Evolutionary conservation across 2,113 vertebrate species (phyloP).

Genomic region (Chauna torquata): DNA sequence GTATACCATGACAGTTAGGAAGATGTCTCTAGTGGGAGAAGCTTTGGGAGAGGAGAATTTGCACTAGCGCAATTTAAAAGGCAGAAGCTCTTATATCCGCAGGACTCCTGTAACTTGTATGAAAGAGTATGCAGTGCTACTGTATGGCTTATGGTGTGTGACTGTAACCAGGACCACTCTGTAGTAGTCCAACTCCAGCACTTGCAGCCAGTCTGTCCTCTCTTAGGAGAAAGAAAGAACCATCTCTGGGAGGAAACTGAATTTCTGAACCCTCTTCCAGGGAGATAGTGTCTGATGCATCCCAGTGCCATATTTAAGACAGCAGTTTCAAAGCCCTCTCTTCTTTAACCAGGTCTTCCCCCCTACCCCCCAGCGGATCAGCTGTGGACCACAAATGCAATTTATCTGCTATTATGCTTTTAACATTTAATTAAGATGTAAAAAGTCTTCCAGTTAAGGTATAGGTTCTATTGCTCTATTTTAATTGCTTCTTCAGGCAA

Average conservation of each 20-base stretch:
- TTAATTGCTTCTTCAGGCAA: not conserved
- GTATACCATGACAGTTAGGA: not conserved
- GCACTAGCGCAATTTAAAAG: not conserved
- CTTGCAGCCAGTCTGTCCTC: not conserved
- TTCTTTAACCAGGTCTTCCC: not conserved
- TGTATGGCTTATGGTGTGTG: accelerated
- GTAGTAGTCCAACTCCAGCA: accelerated
- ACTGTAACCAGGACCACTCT: not conserved
- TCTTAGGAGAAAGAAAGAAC: not conserved
- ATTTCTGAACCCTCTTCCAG: not conserved
- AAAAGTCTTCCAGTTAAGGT: not conserved
- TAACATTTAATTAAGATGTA: not conserved
- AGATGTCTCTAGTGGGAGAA: not conserved
- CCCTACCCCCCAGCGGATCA: not conserved
- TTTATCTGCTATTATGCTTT: not conserved
- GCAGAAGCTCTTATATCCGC: not conserved
- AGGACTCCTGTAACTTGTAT: not conserved
- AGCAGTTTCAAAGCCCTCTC: not conserved
- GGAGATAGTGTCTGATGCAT: not conserved
- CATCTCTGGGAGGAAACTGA: not conserved
- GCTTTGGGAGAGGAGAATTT: not conserved
- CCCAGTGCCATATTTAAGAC: not conserved
- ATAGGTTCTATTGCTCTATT: not conserved
- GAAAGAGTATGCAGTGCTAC: not conserved
- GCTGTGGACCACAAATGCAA: not conserved